Evolutionary conservation across 2,113 vertebrate genomes (phyloP), one percentile per base, ranked within the genome.

Genomic region (Alosa alosa): DNA sequence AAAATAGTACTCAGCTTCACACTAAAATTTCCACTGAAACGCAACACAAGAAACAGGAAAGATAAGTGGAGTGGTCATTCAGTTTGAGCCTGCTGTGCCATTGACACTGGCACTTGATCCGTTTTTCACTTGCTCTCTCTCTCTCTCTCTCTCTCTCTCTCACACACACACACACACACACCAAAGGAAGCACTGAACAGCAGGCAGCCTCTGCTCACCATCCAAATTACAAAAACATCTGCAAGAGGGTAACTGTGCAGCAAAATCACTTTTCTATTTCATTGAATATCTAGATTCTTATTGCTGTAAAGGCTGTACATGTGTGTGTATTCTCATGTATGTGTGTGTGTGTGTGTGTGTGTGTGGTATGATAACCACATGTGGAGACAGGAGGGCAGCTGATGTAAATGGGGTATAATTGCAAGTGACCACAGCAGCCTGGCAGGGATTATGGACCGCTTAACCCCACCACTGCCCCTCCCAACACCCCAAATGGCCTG

Each of bases 391-490:
- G 57, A 36, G 25, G 64, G n/a, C 8, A 25, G 64, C 49, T 87
- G 86, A 89, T 84, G 84, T 88, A 86, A 85, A 81, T 55, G 49
- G 81, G 84, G 84, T 89, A 86, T 90, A 83, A 91, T 92, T 92
- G 92, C 75, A 93, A 86, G 86, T 86, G 89, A 90, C 90, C 91
- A 88, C 72, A 88, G 87, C 84, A 86, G 87, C 86, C 82, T 85
- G 84, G 87, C 64, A 83, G 86, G 88, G 93, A 91, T 91, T 93
- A 90, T 85, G 88, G 87, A 89, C 89, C 81, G 83, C 89, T 93
- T 92, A 93, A 92, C 90, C 91, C 88, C 82, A 25, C 50, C 86
- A 86, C 87, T 89, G 45, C 84, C 50, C 82, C 55, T 60, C 87
- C 88, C 7, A 60, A 60, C 3, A 5, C 75, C 85, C 52, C 89